Evolutionary conservation across 1,140 invertebrate species (phyloP).

Genomic region (Leptinotarsa texana): DNA sequence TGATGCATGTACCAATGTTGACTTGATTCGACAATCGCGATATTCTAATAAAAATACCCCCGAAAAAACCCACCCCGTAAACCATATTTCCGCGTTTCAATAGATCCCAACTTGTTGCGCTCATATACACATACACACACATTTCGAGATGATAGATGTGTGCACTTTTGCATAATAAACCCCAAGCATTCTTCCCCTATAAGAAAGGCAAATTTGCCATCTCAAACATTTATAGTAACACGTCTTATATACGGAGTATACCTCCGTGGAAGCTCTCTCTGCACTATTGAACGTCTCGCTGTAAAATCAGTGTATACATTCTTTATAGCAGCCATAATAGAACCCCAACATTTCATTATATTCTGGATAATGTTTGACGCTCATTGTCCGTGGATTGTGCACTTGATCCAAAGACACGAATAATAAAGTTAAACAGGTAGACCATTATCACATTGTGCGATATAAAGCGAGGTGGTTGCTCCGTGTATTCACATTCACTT

Average conservation of each 20-base stretch:
- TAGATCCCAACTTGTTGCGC: slow-evolving; percentile 25
- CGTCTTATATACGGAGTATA: slow-evolving; percentile 19
- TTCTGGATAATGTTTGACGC: slow-evolving; percentile 47
- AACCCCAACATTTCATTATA: slow-evolving; percentile 52
- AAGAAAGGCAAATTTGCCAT: slow-evolving; percentile 29
- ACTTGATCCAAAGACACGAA: slow-evolving; percentile 52
- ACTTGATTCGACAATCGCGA: no score
- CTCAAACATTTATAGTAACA: slow-evolving; percentile 28
- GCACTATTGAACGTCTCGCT: slow-evolving; percentile 38
- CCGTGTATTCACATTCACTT: slow-evolving; percentile 43
- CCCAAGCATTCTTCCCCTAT: slow-evolving; percentile 17
- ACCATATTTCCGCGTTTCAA: slow-evolving; percentile 11
- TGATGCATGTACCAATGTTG: no score
- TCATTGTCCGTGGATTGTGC: slow-evolving; percentile 51
- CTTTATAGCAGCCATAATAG: slow-evolving; percentile 49
- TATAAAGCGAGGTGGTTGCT: slow-evolving; percentile 46
- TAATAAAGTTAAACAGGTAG: slow-evolving; percentile 53
- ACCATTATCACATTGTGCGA: slow-evolving; percentile 50
- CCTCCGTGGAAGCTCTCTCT: slow-evolving; percentile 2
- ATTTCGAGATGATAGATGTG: slow-evolving; percentile 26
- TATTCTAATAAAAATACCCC: background rate
- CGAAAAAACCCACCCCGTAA: background rate
- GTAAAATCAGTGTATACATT: slow-evolving; percentile 51
- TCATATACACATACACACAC: background rate
- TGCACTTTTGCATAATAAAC: slow-evolving; percentile 31